Conservation (phyloP, 2,113 vertebrate genomes). For the Callipepla squamata region DNA sequence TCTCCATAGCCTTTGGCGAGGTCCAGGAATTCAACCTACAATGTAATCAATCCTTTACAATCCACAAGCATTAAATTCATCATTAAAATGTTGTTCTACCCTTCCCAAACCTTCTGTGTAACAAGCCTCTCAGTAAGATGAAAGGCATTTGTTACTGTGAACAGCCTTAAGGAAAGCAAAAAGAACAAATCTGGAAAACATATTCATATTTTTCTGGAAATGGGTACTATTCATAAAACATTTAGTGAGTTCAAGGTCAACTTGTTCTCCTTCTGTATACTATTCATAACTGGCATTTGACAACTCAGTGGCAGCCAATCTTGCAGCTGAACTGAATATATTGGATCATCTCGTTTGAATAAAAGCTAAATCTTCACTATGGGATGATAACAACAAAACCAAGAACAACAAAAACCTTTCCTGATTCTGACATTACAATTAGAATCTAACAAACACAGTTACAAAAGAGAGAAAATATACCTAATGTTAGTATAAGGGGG, state of each 20-base stretch:
- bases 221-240: conserved; percentile 67
- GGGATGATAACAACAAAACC: background rate
- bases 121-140: conserved; percentile 49
- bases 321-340: background rate
- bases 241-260: conserved; percentile 71
- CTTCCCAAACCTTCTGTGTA: conserved; percentile 44
- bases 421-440: conserved; percentile 13
- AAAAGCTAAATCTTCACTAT: conserved; percentile 16
- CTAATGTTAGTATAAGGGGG: background rate
- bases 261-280: conserved; percentile 44
- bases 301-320: conserved; percentile 27
- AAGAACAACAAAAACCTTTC: background rate
- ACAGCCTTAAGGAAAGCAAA: conserved; percentile 43
- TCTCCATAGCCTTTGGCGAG: conserved; percentile 9
- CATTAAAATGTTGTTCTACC: conserved; percentile 57
- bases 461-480: background rate
- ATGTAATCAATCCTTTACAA: conserved; percentile 47
- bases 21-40: background rate
- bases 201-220: conserved; percentile 73
- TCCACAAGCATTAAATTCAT: conserved; percentile 49
- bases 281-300: conserved; percentile 46
- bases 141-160: conserved; percentile 55
- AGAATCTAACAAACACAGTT: background rate
- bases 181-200: conserved; percentile 72
- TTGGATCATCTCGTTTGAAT: conserved; percentile 30